A percentile compares a stretch with the other conserved stretches of the same genome.
These are phyloP conservation scores for Glaucidium brasilianum DNA, from an alignment of 2,113 vertebrate genomes.

Conservation along the genomic window DNA sequence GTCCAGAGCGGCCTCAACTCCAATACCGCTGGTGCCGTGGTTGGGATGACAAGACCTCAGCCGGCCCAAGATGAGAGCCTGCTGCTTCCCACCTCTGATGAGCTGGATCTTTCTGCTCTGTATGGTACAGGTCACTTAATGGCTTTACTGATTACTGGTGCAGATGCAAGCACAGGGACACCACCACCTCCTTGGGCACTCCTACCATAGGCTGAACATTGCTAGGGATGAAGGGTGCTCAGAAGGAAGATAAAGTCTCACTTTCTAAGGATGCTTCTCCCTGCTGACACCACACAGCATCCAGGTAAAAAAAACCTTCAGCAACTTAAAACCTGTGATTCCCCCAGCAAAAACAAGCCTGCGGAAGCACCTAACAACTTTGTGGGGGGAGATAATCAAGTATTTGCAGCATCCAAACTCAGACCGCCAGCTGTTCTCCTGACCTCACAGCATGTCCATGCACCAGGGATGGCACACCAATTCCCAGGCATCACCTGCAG, in stretches of 20 bases:
- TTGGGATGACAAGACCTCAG: neutral
- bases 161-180: neutral
- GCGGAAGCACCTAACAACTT: neutral
- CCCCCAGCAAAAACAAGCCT: neutral
- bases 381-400: accelerated
- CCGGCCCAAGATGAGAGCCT: neutral
- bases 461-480: neutral
- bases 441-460: neutral
- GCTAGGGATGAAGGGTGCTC: neutral
- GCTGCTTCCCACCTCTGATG: neutral
- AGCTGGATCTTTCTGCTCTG: neutral
- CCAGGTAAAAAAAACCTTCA: neutral
- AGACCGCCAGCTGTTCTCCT: neutral
- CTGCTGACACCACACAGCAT: neutral
- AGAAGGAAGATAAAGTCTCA: neutral
- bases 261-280: neutral
- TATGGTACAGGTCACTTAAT: neutral
- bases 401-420: neutral
- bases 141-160: neutral
- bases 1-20: neutral
- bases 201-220: neutral
- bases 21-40: accelerated
- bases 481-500: neutral
- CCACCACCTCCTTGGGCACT: neutral
- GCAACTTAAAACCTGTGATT: neutral